Percentiles rank a stretch among this genome's conserved stretches.
Evolutionary conservation across 2,113 vertebrate species (phyloP).

Genomic region (Okapia johnstoni): DNA sequence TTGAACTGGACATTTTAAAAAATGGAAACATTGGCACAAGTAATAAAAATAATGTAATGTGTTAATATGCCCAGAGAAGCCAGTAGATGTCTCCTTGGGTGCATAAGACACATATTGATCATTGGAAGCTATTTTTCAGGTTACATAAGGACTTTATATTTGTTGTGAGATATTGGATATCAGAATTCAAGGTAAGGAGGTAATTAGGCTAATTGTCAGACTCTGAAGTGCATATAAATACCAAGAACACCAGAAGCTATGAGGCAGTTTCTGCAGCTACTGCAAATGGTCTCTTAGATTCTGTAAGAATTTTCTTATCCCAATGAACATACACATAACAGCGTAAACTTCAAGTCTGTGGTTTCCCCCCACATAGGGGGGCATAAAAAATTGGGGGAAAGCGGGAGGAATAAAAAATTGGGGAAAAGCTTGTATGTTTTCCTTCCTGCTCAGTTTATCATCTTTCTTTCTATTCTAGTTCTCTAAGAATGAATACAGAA

Average conservation of each 20-base stretch:
- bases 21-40: neutral
- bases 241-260: neutral
- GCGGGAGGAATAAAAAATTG: neutral
- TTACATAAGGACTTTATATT: neutral
- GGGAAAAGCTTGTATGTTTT: neutral
- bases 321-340: neutral
- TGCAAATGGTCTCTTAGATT: neutral
- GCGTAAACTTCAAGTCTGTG: neutral
- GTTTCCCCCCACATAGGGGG: neutral
- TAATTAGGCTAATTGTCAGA: neutral
- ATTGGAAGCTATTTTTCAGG: neutral
- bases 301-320: neutral
- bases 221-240: neutral
- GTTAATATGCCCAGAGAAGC: neutral
- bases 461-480: neutral
- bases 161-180: neutral
- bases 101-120: neutral
- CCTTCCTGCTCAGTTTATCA: neutral
- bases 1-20: neutral
- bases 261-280: neutral
- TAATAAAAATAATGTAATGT: neutral
- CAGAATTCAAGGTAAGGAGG: neutral
- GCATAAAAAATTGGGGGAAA: neutral
- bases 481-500: neutral
- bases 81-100: neutral